These are phyloP conservation scores for Sphyrna mokarran DNA, from an alignment of 2,113 vertebrate species.

Conservation along the genomic window DNA sequence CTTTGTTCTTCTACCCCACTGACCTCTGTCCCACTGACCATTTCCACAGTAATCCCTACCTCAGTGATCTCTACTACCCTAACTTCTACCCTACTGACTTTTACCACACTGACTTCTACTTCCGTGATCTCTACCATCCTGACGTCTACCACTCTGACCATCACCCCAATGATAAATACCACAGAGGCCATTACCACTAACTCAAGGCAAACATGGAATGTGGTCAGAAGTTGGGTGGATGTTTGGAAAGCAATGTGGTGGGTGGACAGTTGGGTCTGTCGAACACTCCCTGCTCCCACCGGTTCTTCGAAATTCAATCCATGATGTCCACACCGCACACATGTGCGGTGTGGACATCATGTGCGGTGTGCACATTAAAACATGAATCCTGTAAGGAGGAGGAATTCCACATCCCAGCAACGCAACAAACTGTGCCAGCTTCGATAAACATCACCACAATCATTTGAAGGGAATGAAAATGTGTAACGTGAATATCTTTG, in stretches of 20 bases:
- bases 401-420: background rate
- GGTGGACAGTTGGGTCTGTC: background rate
- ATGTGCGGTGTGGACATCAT: no score
- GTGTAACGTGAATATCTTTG: background rate
- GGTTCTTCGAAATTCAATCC: background rate
- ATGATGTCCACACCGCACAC: background rate
- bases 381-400: background rate
- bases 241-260: background rate
- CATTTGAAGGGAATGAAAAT: background rate
- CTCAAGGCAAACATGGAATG: background rate
- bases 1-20: background rate
- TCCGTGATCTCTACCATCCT: background rate
- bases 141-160: background rate
- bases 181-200: background rate
- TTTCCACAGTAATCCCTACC: background rate
- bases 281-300: background rate
- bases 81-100: background rate
- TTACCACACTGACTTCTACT: background rate
- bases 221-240: background rate
- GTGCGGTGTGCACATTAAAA: background rate
- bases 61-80: background rate
- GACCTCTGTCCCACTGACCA: background rate
- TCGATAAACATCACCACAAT: background rate
- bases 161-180: background rate
- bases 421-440: background rate